A percentile compares a stretch with the other conserved stretches of the same genome.
Conservation (phyloP, 2,797 vertebrate species). For the Sarcoramphus papa region DNA sequence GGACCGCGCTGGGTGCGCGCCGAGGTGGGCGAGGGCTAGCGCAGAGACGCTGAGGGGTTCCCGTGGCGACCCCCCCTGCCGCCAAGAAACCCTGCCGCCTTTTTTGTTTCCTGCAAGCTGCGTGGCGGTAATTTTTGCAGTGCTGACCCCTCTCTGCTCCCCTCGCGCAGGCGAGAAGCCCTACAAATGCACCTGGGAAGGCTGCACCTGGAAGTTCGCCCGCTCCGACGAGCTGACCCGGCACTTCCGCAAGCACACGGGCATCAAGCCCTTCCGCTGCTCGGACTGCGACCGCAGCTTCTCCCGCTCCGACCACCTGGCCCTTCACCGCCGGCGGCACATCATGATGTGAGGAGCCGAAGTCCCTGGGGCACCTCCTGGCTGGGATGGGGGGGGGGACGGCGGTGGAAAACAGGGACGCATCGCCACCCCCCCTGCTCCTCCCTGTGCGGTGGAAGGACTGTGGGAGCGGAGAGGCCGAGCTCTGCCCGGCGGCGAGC, state of each 20-base stretch:
- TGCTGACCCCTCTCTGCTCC: background rate
- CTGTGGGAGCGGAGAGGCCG: background rate
- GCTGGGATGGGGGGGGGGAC: background rate
- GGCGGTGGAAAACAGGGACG: background rate
- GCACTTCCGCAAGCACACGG: conserved; percentile 96
- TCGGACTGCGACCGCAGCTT: conserved; percentile 95
- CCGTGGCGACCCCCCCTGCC: background rate
- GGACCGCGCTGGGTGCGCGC: no score
- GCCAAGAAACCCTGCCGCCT: no score
- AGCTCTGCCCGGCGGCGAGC: background rate
- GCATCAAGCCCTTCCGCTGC: conserved; percentile 95
- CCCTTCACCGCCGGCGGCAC: conserved; percentile 91
- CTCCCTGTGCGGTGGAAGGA: background rate
- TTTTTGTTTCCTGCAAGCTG: no score
- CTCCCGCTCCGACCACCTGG: conserved; percentile 95
- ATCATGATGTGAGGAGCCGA: conserved; percentile 87
- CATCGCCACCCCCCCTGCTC: background rate
- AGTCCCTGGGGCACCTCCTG: background rate
- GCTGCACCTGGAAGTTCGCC: conserved; percentile 96
- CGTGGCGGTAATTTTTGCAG: accelerated
- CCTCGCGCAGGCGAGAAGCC: conserved; percentile 88
- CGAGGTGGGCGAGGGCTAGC: no score
- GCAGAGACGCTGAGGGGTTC: no score
- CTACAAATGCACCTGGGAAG: conserved; percentile 96
- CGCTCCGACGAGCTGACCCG: conserved; percentile 94